These are phyloP conservation scores for Drosophila cardini DNA, from an alignment of 1,140 invertebrate genomes.

Conservation along the genomic window DNA sequence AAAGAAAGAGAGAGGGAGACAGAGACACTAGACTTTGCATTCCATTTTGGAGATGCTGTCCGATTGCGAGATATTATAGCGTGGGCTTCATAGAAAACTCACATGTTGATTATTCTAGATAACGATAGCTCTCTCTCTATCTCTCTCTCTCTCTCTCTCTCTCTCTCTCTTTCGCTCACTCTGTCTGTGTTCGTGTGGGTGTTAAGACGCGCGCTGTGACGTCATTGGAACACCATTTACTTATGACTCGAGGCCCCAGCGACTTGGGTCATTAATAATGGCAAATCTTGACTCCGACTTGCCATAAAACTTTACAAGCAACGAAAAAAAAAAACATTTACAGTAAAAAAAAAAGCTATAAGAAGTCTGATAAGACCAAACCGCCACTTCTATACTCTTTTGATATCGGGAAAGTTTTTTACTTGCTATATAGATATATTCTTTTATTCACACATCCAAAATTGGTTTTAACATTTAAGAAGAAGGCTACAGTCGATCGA, in stretches of 20 bases:
- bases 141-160: background rate
- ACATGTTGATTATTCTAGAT: slow-evolving; percentile 47
- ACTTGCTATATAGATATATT: too few species aligned
- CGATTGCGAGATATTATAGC: slow-evolving; percentile 42
- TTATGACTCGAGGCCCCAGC: slow-evolving; percentile 40
- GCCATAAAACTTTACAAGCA: slow-evolving; percentile 46
- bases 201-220: slow-evolving; percentile 43
- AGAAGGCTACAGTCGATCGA: too few species aligned
- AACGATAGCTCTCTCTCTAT: slow-evolving; percentile 20
- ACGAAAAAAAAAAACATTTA: slow-evolving; percentile 18
- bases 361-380: background rate
- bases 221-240: slow-evolving; percentile 59
- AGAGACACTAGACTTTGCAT: slow-evolving; percentile 31
- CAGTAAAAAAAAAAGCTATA: slow-evolving; percentile 7
- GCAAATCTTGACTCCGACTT: slow-evolving; percentile 45
- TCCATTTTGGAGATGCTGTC: slow-evolving; percentile 40
- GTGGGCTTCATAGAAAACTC: slow-evolving; percentile 56
- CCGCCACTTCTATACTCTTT: too few species aligned
- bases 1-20: background rate
- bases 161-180: background rate
- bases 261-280: slow-evolving; percentile 69
- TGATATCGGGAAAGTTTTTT: too few species aligned
- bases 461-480: too few species aligned
- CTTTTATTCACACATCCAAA: too few species aligned
- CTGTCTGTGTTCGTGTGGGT: slow-evolving; percentile 25